A percentile compares a stretch with the other conserved stretches of the same genome.
Conservation (phyloP, 2,888 invertebrate genomes). For the Philhelius pedissequus region DNA sequence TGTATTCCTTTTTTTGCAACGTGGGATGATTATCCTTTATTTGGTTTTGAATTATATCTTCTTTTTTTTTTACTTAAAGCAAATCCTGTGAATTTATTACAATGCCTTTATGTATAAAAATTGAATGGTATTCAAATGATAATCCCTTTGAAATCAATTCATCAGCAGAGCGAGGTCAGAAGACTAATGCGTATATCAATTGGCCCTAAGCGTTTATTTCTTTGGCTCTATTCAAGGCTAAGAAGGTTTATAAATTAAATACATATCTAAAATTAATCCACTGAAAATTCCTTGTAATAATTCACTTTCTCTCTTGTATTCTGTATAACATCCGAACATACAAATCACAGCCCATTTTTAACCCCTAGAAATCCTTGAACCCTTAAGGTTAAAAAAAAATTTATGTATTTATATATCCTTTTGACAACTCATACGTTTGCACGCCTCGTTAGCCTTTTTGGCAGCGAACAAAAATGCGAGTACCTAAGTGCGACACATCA, state of each 20-base stretch:
- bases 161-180: conserved; percentile 25
- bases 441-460: not conserved
- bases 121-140: conserved; percentile 44
- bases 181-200: conserved; percentile 7
- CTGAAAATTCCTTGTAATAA: not conserved
- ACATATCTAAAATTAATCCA: conserved; percentile 32
- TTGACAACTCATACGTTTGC: not conserved
- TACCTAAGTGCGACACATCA: conserved; percentile 33
- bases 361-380: conserved; percentile 14
- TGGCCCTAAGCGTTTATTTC: not conserved
- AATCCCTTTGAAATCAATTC: conserved; percentile 40
- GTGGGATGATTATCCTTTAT: not conserved
- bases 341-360: conserved; percentile 46
- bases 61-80: not conserved
- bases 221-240: not conserved
- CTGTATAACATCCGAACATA: conserved; percentile 18
- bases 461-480: conserved; percentile 15
- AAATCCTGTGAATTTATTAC: conserved; percentile 17
- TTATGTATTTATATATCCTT: not conserved
- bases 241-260: not conserved
- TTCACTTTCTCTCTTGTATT: not conserved
- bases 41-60: not conserved
- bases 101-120: conserved; percentile 30
- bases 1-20: too few species aligned
- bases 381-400: not conserved